phyloP scores from a whole-genome alignment of 2,113 vertebrate genomes.

The Engraulis encrasicolus region DNA sequence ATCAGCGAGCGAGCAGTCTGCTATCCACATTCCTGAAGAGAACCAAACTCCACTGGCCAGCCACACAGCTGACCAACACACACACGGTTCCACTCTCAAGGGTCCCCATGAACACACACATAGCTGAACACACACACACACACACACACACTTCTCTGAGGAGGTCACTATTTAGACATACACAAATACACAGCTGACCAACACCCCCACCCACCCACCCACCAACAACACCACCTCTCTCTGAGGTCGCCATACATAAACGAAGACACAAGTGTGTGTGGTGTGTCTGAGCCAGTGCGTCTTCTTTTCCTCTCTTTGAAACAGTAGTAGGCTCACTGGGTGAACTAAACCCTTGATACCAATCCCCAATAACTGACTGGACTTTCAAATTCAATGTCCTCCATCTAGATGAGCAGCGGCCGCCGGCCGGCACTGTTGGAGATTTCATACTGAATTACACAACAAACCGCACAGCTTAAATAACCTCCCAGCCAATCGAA shows the following conservation, averaged over 20 bases:
- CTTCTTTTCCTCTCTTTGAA: too few species aligned
- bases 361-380: neutral
- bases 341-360: too few species aligned
- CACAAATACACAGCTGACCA: too few species aligned
- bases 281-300: too few species aligned
- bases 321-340: too few species aligned
- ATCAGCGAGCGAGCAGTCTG: neutral
- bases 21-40: constrained; percentile 5
- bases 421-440: neutral
- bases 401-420: neutral
- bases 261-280: too few species aligned
- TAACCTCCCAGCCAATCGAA: neutral
- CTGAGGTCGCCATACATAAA: too few species aligned
- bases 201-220: too few species aligned
- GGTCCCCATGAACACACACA: neutral
- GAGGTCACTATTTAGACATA: too few species aligned
- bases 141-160: too few species aligned
- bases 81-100: neutral
- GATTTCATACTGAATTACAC: neutral
- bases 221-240: too few species aligned
- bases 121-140: too few species aligned
- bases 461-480: neutral
- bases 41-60: neutral
- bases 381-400: neutral
- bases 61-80: constrained; percentile 14